Evolutionary conservation across 2,113 vertebrate genomes (phyloP).

Genomic region (Bos taurus): ARS-UCD2.0 NC_037332.1:91056001-91056500

Average conservation of each 20-base stretch:
- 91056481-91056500: neutral
- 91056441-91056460: neutral
- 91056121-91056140: neutral
- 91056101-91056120: neutral
- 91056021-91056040: neutral
- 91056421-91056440: neutral
- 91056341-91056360: neutral
- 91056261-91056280: neutral
- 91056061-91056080: neutral
- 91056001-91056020: neutral
- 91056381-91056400: neutral
- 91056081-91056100: neutral
- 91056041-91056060: neutral
- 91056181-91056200: accelerated
- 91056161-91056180: neutral
- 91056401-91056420: neutral
- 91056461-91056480: neutral
- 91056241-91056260: neutral
- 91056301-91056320: neutral
- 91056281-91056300: neutral
- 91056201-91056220: neutral
- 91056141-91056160: neutral
- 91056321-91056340: neutral
- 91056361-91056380: neutral
- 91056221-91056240: neutral